A percentile compares a stretch with the other conserved stretches of the same genome.
Conservation (phyloP, 2,888 invertebrate genomes). For the Drosophila crucigera region DNA sequence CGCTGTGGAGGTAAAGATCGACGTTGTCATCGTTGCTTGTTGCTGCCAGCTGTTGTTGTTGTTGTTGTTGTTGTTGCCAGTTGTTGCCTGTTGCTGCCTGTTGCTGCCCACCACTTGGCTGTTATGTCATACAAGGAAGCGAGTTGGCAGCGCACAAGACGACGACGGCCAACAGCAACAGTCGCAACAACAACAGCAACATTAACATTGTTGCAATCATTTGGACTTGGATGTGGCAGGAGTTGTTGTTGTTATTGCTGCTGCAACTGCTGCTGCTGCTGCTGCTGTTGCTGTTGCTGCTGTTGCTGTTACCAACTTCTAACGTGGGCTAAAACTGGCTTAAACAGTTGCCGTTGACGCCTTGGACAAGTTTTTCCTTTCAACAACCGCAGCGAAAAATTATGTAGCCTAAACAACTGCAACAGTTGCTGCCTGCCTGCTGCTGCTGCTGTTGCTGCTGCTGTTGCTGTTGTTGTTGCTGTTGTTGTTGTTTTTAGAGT, state of each 20-base stretch:
- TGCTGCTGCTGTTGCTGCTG: slow-evolving; percentile 11
- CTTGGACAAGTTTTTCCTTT: slow-evolving; percentile 73
- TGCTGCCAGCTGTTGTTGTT: slow-evolving; percentile 17
- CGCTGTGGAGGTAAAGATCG: slow-evolving; percentile 74
- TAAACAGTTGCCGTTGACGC: slow-evolving; percentile 31
- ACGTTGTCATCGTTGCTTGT: slow-evolving; percentile 56
- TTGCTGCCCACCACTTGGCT: slow-evolving; percentile 53
- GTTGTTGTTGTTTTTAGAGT: slow-evolving; percentile 49
- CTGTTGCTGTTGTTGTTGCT: slow-evolving; percentile 10
- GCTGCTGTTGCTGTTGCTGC: slow-evolving; percentile 5
- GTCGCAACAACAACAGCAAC: slow-evolving; percentile 21
- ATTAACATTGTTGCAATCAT: slow-evolving; percentile 62
- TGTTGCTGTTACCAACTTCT: slow-evolving; percentile 49
- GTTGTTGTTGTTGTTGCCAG: slow-evolving; percentile 22
- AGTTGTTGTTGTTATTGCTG: slow-evolving; percentile 21
- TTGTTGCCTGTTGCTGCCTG: slow-evolving; percentile 7
- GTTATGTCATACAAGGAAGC: slow-evolving; percentile 83
- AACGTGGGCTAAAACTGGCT: slow-evolving; percentile 59
- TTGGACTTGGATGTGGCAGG: slow-evolving; percentile 62
- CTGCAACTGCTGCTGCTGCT: background rate
- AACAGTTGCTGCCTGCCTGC: slow-evolving; percentile 23
- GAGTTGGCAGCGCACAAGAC: slow-evolving; percentile 46
- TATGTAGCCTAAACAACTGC: slow-evolving; percentile 38
- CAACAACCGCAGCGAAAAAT: slow-evolving; percentile 48
- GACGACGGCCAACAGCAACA: slow-evolving; percentile 55